phyloP scores from a whole-genome alignment of 2,888 invertebrate genomes.

The Dryomyza anilis region DNA sequence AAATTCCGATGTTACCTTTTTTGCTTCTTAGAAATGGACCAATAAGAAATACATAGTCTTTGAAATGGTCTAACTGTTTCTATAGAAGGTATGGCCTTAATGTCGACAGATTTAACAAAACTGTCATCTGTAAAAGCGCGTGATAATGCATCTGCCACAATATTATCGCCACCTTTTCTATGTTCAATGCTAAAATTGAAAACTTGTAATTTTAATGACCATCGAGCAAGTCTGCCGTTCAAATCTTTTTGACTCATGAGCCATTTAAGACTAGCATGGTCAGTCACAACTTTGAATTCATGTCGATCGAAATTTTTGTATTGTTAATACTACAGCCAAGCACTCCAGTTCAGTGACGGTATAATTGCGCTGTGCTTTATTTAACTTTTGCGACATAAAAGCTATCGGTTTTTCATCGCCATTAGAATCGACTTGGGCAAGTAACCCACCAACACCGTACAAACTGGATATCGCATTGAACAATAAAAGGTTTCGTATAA shows the following conservation, averaged over 20 bases:
- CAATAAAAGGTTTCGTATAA: not conserved
- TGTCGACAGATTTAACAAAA: not conserved
- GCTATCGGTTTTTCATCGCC: not conserved
- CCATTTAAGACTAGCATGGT: too few species aligned
- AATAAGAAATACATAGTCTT: not conserved
- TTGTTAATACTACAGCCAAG: not conserved
- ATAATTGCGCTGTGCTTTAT: too few species aligned
- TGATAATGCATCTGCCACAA: constrained; percentile 13
- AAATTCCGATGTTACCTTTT: not conserved
- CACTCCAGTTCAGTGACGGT: not conserved
- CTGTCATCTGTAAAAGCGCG: not conserved
- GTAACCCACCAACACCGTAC: not conserved
- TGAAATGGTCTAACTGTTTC: not conserved
- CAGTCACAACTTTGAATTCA: not conserved
- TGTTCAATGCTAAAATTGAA: constrained; percentile 8
- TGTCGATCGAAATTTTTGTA: not conserved
- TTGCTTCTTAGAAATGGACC: not conserved
- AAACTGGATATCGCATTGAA: not conserved
- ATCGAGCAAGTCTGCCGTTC: too few species aligned
- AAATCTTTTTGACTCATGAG: too few species aligned
- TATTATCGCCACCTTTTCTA: not conserved
- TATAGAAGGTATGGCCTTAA: not conserved
- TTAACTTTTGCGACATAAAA: too few species aligned
- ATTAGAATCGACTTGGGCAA: not conserved
- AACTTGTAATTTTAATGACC: not conserved